Percentiles rank a stretch among this genome's conserved stretches.
Conservation (phyloP, 2,888 invertebrate genomes). For the Microdon myrmicae region DNA sequence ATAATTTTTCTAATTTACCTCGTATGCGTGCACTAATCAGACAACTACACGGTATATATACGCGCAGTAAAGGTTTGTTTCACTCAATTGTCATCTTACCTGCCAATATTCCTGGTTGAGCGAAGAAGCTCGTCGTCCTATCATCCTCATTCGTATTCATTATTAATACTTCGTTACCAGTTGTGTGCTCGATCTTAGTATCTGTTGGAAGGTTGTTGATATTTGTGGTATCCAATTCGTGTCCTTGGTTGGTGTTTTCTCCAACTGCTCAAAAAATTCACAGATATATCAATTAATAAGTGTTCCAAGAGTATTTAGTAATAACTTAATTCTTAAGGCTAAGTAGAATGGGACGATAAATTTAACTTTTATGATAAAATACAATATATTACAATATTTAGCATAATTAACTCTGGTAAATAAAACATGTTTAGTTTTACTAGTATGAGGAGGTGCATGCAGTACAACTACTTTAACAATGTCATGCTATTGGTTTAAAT, state of each 20-base stretch:
- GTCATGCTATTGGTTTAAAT: too few species aligned
- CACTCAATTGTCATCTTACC: constrained; percentile 77
- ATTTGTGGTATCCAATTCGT: constrained; percentile 63
- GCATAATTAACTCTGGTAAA: too few species aligned
- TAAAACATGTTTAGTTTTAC: too few species aligned
- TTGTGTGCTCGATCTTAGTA: constrained; percentile 63
- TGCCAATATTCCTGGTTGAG: constrained; percentile 92
- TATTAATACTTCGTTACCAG: constrained; percentile 76
- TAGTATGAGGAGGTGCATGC: constrained; percentile 49
- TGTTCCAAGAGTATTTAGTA: not conserved
- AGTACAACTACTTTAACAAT: constrained; percentile 40
- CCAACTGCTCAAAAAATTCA: constrained; percentile 22
- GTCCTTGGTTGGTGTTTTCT: constrained; percentile 59
- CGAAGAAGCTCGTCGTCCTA: constrained; percentile 90
- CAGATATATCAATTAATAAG: constrained; percentile 10
- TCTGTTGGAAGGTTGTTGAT: constrained; percentile 64
- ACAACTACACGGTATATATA: too few species aligned
- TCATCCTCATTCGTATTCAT: constrained; percentile 87
- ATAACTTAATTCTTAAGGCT: not conserved
- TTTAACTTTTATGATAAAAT: constrained; percentile 5
- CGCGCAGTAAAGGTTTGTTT: not conserved
- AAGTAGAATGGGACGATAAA: constrained; percentile 3
- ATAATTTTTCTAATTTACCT: too few species aligned
- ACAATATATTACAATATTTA: too few species aligned
- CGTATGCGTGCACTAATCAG: too few species aligned